Percentiles rank a stretch among this genome's conserved stretches.
These are phyloP conservation scores for Eupithecia pulchellata DNA, from an alignment of 2,888 invertebrate genomes.

Conservation along the genomic window DNA sequence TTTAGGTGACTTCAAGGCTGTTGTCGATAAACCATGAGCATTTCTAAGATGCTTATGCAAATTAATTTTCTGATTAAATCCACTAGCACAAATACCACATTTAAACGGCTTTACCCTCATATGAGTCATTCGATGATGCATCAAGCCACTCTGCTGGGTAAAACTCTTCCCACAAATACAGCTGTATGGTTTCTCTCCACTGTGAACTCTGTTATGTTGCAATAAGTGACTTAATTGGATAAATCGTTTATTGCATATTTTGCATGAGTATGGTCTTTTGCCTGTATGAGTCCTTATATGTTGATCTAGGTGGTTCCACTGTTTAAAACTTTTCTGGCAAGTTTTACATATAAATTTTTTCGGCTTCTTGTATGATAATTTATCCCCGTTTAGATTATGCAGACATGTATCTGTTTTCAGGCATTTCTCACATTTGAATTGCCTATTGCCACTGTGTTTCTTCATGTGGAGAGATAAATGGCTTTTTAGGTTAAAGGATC, in stretches of 20 bases:
- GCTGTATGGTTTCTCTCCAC: conserved; percentile 19
- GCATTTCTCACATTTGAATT: conserved; percentile 10
- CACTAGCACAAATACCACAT: neutral
- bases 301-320: conserved; percentile 8
- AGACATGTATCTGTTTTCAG: neutral
- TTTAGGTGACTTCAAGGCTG: neutral
- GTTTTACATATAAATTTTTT: conserved; percentile 16
- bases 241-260: conserved; percentile 12
- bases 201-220: conserved; percentile 21
- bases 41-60: neutral
- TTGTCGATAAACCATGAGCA: neutral
- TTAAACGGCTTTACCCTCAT: neutral
- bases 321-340: conserved; percentile 15
- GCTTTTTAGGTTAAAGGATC: neutral
- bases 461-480: conserved; percentile 3
- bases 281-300: conserved; percentile 23
- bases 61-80: neutral
- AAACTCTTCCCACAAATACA: conserved; percentile 17
- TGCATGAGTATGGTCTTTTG: conserved; percentile 20
- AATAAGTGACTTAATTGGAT: conserved; percentile 18
- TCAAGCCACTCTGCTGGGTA: conserved; percentile 13
- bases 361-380: neutral
- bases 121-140: conserved; percentile 12
- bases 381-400: neutral
- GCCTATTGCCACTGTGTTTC: neutral